Evolutionary conservation across 2,113 vertebrate genomes (phyloP).

Genomic region (Oncorhynchus mykiss): DNA sequence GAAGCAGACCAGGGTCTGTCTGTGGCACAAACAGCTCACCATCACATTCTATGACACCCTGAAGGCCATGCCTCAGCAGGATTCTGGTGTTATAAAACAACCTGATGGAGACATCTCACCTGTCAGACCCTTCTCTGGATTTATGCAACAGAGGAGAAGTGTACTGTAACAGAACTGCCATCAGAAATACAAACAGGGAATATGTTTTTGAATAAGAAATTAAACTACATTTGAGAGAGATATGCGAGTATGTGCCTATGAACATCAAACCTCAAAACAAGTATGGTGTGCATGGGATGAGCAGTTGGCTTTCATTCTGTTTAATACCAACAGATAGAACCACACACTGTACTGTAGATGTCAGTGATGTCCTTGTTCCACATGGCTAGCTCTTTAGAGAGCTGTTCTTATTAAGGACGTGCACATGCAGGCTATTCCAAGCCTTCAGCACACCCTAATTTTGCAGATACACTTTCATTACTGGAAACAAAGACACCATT

Average conservation of each 20-base stretch:
- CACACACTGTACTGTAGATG: slow-evolving; percentile 11
- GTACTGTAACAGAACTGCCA: not conserved
- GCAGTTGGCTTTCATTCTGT: too few species aligned
- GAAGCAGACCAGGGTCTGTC: slow-evolving; percentile 36
- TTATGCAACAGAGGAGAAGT: not conserved
- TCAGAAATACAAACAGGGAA: not conserved
- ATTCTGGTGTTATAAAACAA: not conserved
- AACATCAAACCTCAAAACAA: not conserved
- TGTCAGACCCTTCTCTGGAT: slow-evolving; percentile 4
- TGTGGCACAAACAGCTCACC: slow-evolving; percentile 34
- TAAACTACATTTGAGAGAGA: not conserved
- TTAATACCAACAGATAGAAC: slow-evolving; percentile 6
- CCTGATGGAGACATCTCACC: not conserved
- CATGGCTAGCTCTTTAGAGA: slow-evolving; percentile 7
- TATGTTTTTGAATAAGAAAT: not conserved
- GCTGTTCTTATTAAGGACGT: not conserved
- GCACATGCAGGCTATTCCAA: slow-evolving; percentile 16
- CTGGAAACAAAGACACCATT: slow-evolving; percentile 31
- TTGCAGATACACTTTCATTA: slow-evolving; percentile 24
- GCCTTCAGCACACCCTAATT: slow-evolving; percentile 7
- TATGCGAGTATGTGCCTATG: not conserved
- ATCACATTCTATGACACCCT: slow-evolving; percentile 43
- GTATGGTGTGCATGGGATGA: not conserved
- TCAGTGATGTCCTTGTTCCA: slow-evolving; percentile 12
- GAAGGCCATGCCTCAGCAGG: slow-evolving; percentile 12